Percentiles rank a stretch among this genome's conserved stretches.
These are phyloP conservation scores for Micoletzkya japonica DNA, from an alignment of 2,888 invertebrate species.

Conservation along the genomic window DNA sequence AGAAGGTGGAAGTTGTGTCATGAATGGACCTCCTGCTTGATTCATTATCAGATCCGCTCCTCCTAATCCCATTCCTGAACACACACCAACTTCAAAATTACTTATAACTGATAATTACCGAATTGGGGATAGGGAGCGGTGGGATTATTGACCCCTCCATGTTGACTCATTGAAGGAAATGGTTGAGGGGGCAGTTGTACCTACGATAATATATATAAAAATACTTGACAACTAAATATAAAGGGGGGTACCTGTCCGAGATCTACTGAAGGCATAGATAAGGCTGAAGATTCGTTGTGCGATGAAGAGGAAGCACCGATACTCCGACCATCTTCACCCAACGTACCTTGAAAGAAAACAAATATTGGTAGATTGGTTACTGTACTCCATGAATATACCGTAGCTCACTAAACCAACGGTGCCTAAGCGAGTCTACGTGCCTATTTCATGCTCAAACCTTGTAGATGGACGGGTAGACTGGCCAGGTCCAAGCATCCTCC, in stretches of 20 bases:
- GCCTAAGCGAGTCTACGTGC: background rate
- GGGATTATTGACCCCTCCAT: background rate
- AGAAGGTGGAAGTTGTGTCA: constrained; percentile 22
- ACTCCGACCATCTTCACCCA: background rate
- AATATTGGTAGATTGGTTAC: background rate
- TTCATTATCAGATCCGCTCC: no score
- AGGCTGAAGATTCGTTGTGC: background rate
- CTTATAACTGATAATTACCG: background rate
- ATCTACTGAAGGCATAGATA: constrained; percentile 5
- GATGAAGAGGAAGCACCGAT: background rate
- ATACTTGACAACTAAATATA: no score
- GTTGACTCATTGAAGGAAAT: no score
- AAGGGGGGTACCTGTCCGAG: constrained; percentile 25
- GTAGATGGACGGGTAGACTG: constrained; percentile 20
- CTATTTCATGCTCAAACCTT: no score
- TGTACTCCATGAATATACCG: background rate
- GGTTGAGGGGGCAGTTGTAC: no score
- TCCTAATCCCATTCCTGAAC: no score
- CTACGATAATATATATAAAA: no score
- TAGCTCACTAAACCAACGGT: background rate
- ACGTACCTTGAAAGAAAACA: constrained; percentile 2
- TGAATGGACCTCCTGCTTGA: no score
- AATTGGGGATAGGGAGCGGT: background rate
- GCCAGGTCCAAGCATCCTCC: constrained; percentile 26
- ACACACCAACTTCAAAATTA: background rate